Base-by-base conservation (phyloP, 2,797 vertebrate genomes). In the Eospalax fontanierii region DNA sequence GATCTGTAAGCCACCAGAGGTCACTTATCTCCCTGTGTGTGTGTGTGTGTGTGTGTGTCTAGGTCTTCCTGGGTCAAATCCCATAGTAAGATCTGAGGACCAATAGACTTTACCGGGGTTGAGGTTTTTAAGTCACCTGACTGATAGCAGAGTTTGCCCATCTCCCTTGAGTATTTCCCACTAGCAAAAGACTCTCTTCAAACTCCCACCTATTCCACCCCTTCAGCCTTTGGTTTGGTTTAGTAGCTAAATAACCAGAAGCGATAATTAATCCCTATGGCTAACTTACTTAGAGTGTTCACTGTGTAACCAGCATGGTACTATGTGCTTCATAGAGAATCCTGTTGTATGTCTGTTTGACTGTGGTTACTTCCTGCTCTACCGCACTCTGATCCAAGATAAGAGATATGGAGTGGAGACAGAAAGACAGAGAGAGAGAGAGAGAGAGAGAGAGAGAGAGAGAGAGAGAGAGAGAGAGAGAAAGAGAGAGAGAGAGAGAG, bases 211-310 rank as follows among this genome's bases (percentile, higher is more conserved):
- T 28, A 70, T 82, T 71, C n/a, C 8, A 14, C 4, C 66, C 5
- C 0, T 28, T 33, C 16, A 75, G 61, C 50, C 21, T n/a, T n/a
- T n/a, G n/a, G n/a, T 91, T 68, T 18, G 21, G 35, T 73, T 83
- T 65, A 35, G 7, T 40, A 35, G n/a, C 50, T 78, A 38, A 92
- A 66, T 81, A 86, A 59, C 19, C 21, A 93, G 57, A 81, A 78
- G 43, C 59, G 76, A 19, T 66, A 38, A 43, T n/a, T 26, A 57
- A 63, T 65, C 46, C 66, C n/a, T 73, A 12, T 78, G 40, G 35
- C 73, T 50, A 74, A 6, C 6, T 11, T 4, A 3, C 12, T 19
- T 1, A 11, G 35, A 63, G 28, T 26, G 19, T n/a, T 87, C 35
- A 21, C 30, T 68, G 28, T 78, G 11, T 19, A 54, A 30, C 24